Evolutionary conservation across 2,888 invertebrate species (phyloP).

Genomic region (Ctenicera cuprea): DNA sequence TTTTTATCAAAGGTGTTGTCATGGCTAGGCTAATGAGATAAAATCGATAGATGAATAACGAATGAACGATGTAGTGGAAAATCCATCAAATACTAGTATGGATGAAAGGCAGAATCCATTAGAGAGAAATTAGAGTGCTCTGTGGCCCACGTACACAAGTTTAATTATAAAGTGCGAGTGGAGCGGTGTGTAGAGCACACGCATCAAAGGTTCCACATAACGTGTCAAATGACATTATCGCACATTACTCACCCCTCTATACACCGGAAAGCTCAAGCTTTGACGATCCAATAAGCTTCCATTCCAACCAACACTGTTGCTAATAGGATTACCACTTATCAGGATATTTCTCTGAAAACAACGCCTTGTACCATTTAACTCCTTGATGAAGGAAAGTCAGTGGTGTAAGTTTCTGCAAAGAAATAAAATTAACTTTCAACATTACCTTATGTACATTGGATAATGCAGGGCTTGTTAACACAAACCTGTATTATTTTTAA

Average conservation of each 20-base stretch:
- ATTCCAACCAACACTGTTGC: slow-evolving; percentile 56
- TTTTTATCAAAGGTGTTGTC: background rate
- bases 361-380: slow-evolving; percentile 39
- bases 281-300: slow-evolving; percentile 59
- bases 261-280: slow-evolving; percentile 57
- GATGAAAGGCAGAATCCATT: slow-evolving; percentile 68
- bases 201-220: slow-evolving; percentile 61
- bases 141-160: slow-evolving; percentile 64
- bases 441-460: background rate
- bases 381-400: slow-evolving; percentile 12
- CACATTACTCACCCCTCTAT: slow-evolving; percentile 58
- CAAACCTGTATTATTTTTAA: too few species aligned
- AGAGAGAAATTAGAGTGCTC: slow-evolving; percentile 66
- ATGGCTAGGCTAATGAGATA: slow-evolving; percentile 35
- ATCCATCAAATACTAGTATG: slow-evolving; percentile 58
- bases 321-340: slow-evolving; percentile 58
- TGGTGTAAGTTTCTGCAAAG: background rate
- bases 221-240: slow-evolving; percentile 62
- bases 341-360: slow-evolving; percentile 46
- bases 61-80: slow-evolving; percentile 50
- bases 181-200: slow-evolving; percentile 58
- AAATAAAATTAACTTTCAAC: background rate
- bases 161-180: slow-evolving; percentile 67
- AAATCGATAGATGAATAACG: slow-evolving; percentile 50
- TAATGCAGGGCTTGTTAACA: background rate